Base-by-base conservation (phyloP, 2,113 vertebrate species). In the Thermophis baileyi region DNA sequence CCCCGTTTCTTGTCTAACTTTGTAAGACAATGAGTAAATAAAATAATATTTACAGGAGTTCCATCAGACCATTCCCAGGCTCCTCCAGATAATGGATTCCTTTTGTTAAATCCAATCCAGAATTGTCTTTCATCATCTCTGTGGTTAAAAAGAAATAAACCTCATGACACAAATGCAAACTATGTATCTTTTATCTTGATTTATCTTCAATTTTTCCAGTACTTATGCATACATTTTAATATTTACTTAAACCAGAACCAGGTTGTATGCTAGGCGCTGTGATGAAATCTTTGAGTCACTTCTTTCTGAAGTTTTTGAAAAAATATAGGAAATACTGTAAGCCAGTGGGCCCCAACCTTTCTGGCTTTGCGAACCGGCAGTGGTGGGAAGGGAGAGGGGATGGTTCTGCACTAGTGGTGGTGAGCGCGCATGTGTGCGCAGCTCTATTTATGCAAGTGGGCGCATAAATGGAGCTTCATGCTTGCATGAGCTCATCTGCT, bases 41-140 rank as follows among this genome's bases (percentile, higher is more conserved):
- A 30, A 2, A 3, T 54, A 93, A 92, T 93, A 97, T 96, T 98
- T 98, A 99, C 99, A 91, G 98, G 98, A 12, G 98, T 98, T 92
- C 97, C 96, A 89, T 99, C 99, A 46, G 99, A 99, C 99, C 99
- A 99, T 91, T 98, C 97, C 99, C 99, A 99, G 0, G 97, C 96
- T 86, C 98, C 98, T 24, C 95, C 97, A 93, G 97, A 96, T 94
- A 97, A 95, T 0, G 97, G 97, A 93, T 98, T 98, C 98, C 98
- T 98, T 97, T 98, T 99, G 96, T 98, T 99, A 94, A 99, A 98
- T 94, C 99, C 99, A 95, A 99, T 98, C 99, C 99, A 99, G 97
- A 99, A 99, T 97, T 98, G 98, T 88, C 98, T 98, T 88, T 97
- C 98, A 97, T 99, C 98, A 96, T 97, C 95, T 94, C 98, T 98